Evolutionary conservation across 1,140 invertebrate species (phyloP), one percentile per base, ranked within the genome.

Genomic region (Neuroterus valhalla): DNA sequence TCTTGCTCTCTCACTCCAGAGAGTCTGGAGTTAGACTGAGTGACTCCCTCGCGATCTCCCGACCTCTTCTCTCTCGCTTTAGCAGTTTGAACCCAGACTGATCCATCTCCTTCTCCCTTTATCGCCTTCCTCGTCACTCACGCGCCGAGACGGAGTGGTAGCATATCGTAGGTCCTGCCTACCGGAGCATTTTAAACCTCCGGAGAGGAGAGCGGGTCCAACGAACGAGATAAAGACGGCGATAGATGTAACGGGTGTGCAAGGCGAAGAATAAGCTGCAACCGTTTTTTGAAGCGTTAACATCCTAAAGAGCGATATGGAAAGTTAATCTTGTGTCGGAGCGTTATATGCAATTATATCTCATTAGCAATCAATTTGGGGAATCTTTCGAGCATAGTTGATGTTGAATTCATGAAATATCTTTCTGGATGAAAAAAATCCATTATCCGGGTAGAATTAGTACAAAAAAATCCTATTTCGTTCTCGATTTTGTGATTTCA

Each of bases 211-310:
- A 77, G 45, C 23, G 77, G 76, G 69, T 71, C 68, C 55, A 14
- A 71, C 55, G 50, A 31, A 69, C 68, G 68, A 79, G 70, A 75
- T 68, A 42, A 77, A 68, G 74, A 79, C 72, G 48, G 50, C 75
- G 72, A 71, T 62, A 73, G 80, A 79, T 79, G 75, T 82, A 82
- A 82, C 82, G 78, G 78, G 78, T 77, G 77, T 78, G 66, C 75
- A 67, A 38, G 0, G 31, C 31, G 8, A 38, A 38, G 31, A 38
- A 38, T 38, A 6, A 6, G 1, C 8, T 38, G 15, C n/a, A 48
- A 48, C 46, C 46, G 17, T 19, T 48, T 48, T 48, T 48, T 48
- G n/a, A n/a, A n/a, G 17, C 15, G 4, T 5, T 8, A 8, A 38
- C 31, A 8, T 38, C 31, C 8, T 38, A 38, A n/a, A n/a, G n/a